Conservation (phyloP, 2,113 vertebrate species). For the Microtus ochrogaster region DNA sequence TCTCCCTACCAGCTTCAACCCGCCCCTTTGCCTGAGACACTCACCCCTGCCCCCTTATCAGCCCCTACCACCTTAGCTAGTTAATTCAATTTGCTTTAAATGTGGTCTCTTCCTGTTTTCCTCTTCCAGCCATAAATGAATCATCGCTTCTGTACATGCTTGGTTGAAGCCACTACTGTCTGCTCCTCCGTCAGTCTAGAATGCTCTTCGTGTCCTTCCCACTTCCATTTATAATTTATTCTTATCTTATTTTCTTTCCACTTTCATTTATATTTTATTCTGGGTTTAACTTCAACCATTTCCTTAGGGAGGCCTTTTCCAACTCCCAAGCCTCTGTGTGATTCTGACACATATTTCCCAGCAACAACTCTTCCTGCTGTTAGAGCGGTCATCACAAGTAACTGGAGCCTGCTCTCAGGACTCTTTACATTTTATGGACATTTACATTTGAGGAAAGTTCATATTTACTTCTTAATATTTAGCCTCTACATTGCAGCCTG, state of each 20-base stretch:
- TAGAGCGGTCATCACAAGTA: neutral
- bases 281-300: neutral
- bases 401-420: neutral
- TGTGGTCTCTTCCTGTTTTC: neutral
- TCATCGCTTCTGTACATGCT: neutral
- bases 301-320: neutral
- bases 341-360: neutral
- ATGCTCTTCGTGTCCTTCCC: neutral
- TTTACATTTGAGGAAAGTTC: neutral
- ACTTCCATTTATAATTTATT: neutral
- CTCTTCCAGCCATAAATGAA: neutral
- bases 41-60: neutral
- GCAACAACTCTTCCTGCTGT: neutral
- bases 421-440: neutral
- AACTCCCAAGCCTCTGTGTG: neutral
- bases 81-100: slow-evolving; percentile 41
- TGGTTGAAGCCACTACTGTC: neutral
- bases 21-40: neutral
- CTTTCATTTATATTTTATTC: neutral
- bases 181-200: neutral
- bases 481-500: neutral
- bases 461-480: neutral
- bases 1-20: neutral
- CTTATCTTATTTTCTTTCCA: neutral
- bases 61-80: neutral